A percentile compares a stretch with the other conserved stretches of the same genome.
Conservation (phyloP, 2,797 vertebrate genomes). For the Pseudocheirus occidentalis region DNA sequence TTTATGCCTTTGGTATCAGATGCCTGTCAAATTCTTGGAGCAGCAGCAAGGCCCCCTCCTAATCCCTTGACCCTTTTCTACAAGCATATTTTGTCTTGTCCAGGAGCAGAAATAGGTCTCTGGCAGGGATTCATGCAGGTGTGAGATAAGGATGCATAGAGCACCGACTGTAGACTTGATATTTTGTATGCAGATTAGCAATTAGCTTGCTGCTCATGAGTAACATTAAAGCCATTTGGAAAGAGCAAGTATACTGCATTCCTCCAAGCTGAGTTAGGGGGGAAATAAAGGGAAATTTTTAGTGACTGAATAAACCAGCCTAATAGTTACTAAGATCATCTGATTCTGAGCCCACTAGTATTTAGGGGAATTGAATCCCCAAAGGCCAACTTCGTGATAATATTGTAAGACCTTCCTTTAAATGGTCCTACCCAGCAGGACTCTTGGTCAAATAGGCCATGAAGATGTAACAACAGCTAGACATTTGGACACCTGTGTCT, state of each 20-base stretch:
- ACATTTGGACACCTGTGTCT: not conserved
- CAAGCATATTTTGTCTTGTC: slow-evolving; percentile 41
- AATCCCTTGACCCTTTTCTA: not conserved
- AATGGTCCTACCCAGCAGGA: not conserved
- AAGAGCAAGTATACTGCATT: not conserved
- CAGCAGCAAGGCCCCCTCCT: slow-evolving; percentile 3
- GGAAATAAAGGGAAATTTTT: not conserved
- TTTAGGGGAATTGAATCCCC: slow-evolving; percentile 42
- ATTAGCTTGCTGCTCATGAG: slow-evolving; percentile 11
- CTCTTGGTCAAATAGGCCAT: not conserved
- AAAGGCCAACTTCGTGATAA: not conserved
- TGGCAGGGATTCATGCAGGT: not conserved
- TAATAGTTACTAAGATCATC: accelerated
- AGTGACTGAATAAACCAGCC: not conserved
- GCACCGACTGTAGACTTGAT: accelerated
- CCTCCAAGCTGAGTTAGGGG: not conserved
- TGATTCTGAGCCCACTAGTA: not conserved
- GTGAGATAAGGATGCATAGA: not conserved
- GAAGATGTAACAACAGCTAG: not conserved
- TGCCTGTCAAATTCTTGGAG: slow-evolving; percentile 61
- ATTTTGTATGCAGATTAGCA: slow-evolving; percentile 15
- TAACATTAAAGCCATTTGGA: not conserved
- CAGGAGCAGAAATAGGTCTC: not conserved
- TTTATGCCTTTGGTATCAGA: slow-evolving; percentile 66
- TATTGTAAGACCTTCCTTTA: not conserved